Conservation (phyloP, 2,888 invertebrate genomes). For the Cantharis flavilabris region DNA sequence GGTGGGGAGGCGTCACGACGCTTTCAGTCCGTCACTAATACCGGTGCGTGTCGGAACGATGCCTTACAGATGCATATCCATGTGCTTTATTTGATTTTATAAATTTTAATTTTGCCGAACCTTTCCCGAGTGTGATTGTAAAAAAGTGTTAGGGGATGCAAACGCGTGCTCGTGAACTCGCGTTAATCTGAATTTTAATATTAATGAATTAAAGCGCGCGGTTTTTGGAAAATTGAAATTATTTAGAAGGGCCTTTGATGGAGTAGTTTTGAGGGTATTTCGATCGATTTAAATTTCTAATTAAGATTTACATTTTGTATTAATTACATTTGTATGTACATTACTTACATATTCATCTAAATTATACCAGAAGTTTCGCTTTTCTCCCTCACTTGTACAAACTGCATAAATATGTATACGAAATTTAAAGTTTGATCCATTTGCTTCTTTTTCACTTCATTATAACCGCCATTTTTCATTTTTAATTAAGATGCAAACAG, state of each 20-base stretch:
- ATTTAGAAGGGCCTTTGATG: neutral
- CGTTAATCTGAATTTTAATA: neutral
- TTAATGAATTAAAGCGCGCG: neutral
- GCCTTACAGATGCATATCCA: constrained; percentile 9
- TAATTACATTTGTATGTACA: neutral
- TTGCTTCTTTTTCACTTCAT: neutral
- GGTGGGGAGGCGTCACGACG: constrained; percentile 42
- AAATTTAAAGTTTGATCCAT: neutral
- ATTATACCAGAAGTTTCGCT: neutral
- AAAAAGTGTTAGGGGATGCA: neutral
- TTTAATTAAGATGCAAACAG: neutral
- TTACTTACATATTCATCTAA: neutral
- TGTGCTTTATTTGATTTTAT: constrained; percentile 8
- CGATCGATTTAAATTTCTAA: neutral
- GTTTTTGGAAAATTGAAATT: neutral
- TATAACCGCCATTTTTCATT: neutral
- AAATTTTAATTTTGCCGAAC: neutral
- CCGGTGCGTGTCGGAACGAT: constrained; percentile 38
- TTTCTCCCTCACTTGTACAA: neutral
- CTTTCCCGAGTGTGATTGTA: neutral
- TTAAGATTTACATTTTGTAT: neutral
- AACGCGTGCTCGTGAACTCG: neutral
- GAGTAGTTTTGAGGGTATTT: neutral
- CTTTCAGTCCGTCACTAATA: constrained; percentile 43
- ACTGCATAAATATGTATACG: neutral